These are phyloP conservation scores for Cyrtorhinus lividipennis DNA, from an alignment of 1,140 invertebrate species.

Conservation along the genomic window DNA sequence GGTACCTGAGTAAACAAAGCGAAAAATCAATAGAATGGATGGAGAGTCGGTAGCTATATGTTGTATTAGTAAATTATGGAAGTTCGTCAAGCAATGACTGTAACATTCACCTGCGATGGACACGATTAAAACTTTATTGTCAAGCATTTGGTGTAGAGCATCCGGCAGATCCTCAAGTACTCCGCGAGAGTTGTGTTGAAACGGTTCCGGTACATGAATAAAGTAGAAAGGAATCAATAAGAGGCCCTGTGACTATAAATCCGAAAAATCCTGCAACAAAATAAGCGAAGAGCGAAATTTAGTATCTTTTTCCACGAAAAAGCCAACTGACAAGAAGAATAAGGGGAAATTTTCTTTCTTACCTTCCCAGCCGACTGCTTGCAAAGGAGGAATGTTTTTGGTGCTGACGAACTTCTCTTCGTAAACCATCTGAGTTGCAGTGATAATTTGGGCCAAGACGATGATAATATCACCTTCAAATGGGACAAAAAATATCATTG, in stretches of 20 bases:
- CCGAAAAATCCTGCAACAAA: slow-evolving; percentile 64
- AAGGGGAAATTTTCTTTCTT: slow-evolving; percentile 17
- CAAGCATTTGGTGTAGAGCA: slow-evolving; percentile 64
- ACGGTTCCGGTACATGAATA: slow-evolving; percentile 55
- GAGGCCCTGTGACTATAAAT: slow-evolving; percentile 51
- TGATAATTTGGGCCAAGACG: slow-evolving; percentile 73
- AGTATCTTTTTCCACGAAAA: slow-evolving; percentile 4
- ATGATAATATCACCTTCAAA: slow-evolving; percentile 74
- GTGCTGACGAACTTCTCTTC: slow-evolving; percentile 81
- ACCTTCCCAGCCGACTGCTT: slow-evolving; percentile 89
- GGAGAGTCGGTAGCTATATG: no score
- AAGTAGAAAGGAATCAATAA: slow-evolving; percentile 72
- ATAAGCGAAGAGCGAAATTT: slow-evolving; percentile 20
- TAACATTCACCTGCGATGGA: slow-evolving; percentile 50
- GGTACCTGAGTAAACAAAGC: slow-evolving; percentile 42
- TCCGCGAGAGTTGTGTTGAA: slow-evolving; percentile 58
- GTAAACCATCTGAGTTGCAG: slow-evolving; percentile 83
- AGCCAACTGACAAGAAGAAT: not conserved
- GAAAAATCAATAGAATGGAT: slow-evolving; percentile 26
- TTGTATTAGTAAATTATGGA: no score
- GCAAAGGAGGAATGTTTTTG: slow-evolving; percentile 65
- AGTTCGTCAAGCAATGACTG: no score
- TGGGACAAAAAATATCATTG: not conserved
- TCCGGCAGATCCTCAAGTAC: slow-evolving; percentile 75
- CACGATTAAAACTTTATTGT: slow-evolving; percentile 44